phyloP scores from a whole-genome alignment of 2,113 vertebrate species.

The Suncus etruscus region DNA sequence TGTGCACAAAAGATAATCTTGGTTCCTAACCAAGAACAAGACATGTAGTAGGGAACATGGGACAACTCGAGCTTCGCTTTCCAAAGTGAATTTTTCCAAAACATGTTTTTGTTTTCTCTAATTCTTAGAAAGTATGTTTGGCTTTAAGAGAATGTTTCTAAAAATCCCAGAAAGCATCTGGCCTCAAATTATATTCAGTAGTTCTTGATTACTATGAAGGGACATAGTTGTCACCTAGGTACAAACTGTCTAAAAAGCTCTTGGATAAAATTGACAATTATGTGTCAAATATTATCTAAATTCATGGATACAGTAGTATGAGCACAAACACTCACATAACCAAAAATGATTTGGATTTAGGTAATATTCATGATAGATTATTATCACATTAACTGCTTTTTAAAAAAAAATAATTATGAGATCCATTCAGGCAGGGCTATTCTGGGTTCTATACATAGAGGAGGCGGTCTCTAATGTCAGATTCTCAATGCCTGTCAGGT shows the following conservation, averaged over 20 bases:
- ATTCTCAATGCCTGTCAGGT: background rate
- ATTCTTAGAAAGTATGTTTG: background rate
- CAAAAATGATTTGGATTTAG: constrained; percentile 17
- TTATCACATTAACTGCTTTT: constrained; percentile 13
- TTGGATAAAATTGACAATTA: constrained; percentile 13
- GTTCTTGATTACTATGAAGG: constrained; percentile 31
- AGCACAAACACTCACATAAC: constrained; percentile 24
- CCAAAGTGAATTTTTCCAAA: constrained; percentile 16
- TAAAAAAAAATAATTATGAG: constrained; percentile 43
- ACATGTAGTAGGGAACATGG: background rate
- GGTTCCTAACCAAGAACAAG: background rate
- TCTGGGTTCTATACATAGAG: background rate
- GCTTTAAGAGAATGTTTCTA: constrained; percentile 40
- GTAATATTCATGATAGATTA: background rate
- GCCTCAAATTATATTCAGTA: constrained; percentile 26
- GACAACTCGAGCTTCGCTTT: constrained; percentile 28
- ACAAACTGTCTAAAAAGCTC: background rate
- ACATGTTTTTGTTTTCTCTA: constrained; percentile 47
- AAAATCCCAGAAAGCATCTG: constrained; percentile 5
- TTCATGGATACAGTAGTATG: background rate
- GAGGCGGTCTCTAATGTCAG: background rate
- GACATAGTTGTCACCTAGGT: constrained; percentile 38
- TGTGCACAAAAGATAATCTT: too few species aligned
- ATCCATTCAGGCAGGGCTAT: background rate
- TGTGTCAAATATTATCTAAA: constrained; percentile 5